These are phyloP conservation scores for Nesidiocoris tenuis DNA, from an alignment of 2,888 invertebrate genomes.

Conservation along the genomic window DNA sequence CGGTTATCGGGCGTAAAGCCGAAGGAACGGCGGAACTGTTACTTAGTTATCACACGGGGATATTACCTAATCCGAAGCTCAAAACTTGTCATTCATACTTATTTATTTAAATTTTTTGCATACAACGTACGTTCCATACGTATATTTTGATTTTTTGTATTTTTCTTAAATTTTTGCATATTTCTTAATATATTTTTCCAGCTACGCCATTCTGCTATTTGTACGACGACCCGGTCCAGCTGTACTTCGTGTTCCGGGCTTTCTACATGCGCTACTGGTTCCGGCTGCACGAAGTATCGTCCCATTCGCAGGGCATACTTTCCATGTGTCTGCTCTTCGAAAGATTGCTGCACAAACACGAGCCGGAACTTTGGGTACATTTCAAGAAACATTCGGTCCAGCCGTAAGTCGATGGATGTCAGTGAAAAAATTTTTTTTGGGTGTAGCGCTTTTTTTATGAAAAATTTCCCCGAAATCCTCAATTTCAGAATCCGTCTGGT, in stretches of 20 bases:
- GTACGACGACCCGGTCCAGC: constrained; percentile 80
- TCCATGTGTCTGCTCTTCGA: constrained; percentile 87
- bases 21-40: too few species aligned
- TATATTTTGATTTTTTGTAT: too few species aligned
- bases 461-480: neutral
- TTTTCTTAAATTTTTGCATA: too few species aligned
- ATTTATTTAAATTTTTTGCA: too few species aligned
- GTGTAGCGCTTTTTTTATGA: too few species aligned
- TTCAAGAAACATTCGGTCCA: constrained; percentile 84
- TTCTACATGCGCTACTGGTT: constrained; percentile 91
- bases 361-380: constrained; percentile 88
- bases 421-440: neutral
- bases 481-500: constrained; percentile 75
- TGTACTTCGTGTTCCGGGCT: constrained; percentile 88
- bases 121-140: too few species aligned
- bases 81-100: too few species aligned
- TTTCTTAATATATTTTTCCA: too few species aligned
- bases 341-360: constrained; percentile 82
- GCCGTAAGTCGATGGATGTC: constrained; percentile 80
- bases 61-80: too few species aligned
- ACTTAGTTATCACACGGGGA: too few species aligned
- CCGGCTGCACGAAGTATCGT: constrained; percentile 86
- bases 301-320: constrained; percentile 90
- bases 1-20: too few species aligned
- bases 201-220: constrained; percentile 94